Evolutionary conservation across 2,797 vertebrate species (phyloP), one percentile per base, ranked within the genome.

Genomic region (Semotilus atromaculatus): DNA sequence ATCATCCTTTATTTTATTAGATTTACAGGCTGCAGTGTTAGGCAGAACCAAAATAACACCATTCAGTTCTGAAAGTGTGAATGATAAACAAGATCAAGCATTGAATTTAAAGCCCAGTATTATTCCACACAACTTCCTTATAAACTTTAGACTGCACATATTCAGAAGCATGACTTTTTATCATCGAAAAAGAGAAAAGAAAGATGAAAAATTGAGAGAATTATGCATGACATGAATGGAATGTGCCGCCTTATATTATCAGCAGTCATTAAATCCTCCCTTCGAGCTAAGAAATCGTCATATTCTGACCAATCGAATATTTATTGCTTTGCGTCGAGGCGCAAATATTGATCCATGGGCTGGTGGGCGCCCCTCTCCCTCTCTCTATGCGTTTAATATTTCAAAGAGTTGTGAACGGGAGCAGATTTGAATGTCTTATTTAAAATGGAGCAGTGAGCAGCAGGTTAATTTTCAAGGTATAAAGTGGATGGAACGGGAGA

Each of bases 211-310:
- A 19, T 19, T 26, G 2, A 67, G 58, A 53, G 9, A 29, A 53
- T 64, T 31, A 53, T 36, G 58, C 10, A 75, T 53, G 34, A 16
- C 40, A 68, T 64, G 21, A 79, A 51, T 19, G 10, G 7, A 53
- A 36, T 31, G 21, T 5, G 3, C 40, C 7, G 13, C 67, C 29
- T 80, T 64, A 80, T 85, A 7, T 51, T n/a, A 72, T 80, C 53
- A 72, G 23, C 55, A 34, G 51, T 73, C 83, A 85, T 85, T 85
- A 85, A 85, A 85, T 85, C 83, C 29, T 73, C 26, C 58, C 55
- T 85, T 51, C 14, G 43, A 43, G 55, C 51, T 67, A 70, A 8
- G 31, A 16, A 74, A 31, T 78, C 19, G 14, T 64, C 60, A 81
- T 26, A 83, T 72, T 81, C 67, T 48, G n/a, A 66, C 55, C 53